Evolutionary conservation across 2,888 invertebrate species (phyloP).

Genomic region (Sepiola atlantica): DNA sequence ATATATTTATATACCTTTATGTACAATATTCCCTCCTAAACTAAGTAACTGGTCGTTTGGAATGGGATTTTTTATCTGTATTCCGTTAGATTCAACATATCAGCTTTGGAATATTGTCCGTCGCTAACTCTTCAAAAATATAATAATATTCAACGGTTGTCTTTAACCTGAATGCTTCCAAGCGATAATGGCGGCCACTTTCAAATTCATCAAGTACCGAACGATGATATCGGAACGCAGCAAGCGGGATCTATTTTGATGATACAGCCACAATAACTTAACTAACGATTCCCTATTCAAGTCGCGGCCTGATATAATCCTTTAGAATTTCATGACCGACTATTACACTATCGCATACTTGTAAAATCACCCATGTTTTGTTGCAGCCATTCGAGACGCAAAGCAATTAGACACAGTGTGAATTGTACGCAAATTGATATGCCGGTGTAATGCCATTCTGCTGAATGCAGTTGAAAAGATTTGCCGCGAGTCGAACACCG

Average conservation of each 20-base stretch:
- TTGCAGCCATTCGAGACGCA: background rate
- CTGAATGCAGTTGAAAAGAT: background rate
- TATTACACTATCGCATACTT: background rate
- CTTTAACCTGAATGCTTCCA: background rate
- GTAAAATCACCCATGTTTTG: background rate
- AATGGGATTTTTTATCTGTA: no score
- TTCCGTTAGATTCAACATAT: no score
- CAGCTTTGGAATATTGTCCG: no score
- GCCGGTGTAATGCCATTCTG: background rate
- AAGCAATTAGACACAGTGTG: background rate
- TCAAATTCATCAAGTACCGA: background rate
- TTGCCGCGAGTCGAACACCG: background rate
- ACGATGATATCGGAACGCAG: background rate
- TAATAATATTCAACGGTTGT: background rate
- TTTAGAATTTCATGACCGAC: background rate
- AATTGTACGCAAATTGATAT: conserved; percentile 18
- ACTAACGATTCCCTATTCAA: background rate
- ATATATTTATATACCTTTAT: no score
- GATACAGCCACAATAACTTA: background rate
- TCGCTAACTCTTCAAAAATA: no score
- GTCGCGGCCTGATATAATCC: background rate
- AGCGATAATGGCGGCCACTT: background rate
- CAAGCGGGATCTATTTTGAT: background rate
- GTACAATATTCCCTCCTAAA: no score
- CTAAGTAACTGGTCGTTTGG: no score